phyloP scores from a whole-genome alignment of 1,140 invertebrate genomes.

The Colletes gigas region DNA sequence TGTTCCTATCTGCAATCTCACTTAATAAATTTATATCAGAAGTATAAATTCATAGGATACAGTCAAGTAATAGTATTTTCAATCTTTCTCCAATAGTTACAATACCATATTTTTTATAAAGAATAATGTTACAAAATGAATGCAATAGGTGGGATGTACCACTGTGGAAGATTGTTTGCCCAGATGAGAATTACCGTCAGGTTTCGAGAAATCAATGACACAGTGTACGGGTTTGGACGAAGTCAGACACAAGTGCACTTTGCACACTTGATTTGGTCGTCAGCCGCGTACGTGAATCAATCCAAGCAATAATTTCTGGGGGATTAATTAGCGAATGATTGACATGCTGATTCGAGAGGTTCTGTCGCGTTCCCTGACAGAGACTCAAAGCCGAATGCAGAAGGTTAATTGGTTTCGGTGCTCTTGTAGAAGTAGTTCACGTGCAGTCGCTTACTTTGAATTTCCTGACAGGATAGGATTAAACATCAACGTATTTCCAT shows the following conservation, averaged over 20 bases:
- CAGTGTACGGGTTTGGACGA: constrained; percentile 41
- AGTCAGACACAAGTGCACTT: constrained; percentile 61
- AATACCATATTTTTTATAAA: no score
- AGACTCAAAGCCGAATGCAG: constrained; percentile 57
- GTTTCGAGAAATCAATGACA: constrained; percentile 51
- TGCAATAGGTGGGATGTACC: background rate
- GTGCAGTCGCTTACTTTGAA: constrained; percentile 54
- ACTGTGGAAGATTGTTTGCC: background rate
- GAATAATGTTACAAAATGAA: background rate
- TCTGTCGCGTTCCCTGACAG: constrained; percentile 32
- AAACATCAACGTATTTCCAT: background rate
- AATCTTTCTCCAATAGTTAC: no score
- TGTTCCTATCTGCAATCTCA: no score
- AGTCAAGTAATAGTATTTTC: no score
- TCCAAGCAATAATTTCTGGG: constrained; percentile 64
- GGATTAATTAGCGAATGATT: constrained; percentile 66
- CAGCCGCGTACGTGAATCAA: constrained; percentile 57
- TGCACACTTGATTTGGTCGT: constrained; percentile 58
- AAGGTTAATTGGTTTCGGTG: constrained; percentile 63
- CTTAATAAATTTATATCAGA: no score
- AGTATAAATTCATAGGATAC: no score
- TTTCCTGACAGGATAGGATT: constrained; percentile 44
- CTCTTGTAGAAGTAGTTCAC: constrained; percentile 49
- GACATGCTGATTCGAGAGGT: constrained; percentile 61
- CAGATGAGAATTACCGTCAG: no score